Percentiles rank a stretch among this genome's conserved stretches.
phyloP scores from a whole-genome alignment of 2,888 invertebrate species.

The Drosophila incognita region DNA sequence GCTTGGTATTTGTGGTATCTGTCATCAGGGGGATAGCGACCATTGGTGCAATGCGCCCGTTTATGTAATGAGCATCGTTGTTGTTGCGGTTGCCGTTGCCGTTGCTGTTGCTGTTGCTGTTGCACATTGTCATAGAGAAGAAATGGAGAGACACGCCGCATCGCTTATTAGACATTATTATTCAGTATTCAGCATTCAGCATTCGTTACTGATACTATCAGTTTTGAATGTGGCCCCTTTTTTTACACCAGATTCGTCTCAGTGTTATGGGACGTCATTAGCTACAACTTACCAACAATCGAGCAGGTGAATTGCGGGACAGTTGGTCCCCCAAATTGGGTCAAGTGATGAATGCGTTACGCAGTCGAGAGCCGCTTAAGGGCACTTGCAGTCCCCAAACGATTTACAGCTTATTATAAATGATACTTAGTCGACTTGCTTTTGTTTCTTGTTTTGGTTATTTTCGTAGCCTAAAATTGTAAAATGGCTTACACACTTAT shows the following conservation, averaged over 20 bases:
- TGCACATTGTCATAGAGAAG: slow-evolving; percentile 23
- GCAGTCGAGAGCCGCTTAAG: slow-evolving; percentile 30
- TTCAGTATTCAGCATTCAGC: slow-evolving; percentile 60
- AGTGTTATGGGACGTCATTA: slow-evolving; percentile 48
- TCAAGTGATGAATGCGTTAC: slow-evolving; percentile 51
- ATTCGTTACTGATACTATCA: slow-evolving; percentile 47
- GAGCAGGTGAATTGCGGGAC: slow-evolving; percentile 32
- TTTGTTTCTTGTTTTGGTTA: background rate
- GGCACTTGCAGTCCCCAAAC: slow-evolving; percentile 19
- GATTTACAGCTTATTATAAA: slow-evolving; percentile 10
- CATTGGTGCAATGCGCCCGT: slow-evolving; percentile 61
- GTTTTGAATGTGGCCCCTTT: slow-evolving; percentile 34
- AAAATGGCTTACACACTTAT: background rate
- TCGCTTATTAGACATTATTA: slow-evolving; percentile 65
- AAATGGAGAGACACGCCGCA: slow-evolving; percentile 1
- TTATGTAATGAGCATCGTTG: slow-evolving; percentile 66
- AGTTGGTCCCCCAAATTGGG: slow-evolving; percentile 36
- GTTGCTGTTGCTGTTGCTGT: slow-evolving; percentile 2
- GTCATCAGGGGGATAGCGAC: slow-evolving; percentile 9
- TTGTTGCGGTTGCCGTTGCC: slow-evolving; percentile 1
- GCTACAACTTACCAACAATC: slow-evolving; percentile 43
- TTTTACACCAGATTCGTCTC: slow-evolving; percentile 4
- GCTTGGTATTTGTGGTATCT: slow-evolving; percentile 15
- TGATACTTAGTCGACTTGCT: background rate
- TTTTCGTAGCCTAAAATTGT: background rate